Base-by-base conservation (phyloP, 2,797 vertebrate genomes). In the Acanthurus leucopareius region DNA sequence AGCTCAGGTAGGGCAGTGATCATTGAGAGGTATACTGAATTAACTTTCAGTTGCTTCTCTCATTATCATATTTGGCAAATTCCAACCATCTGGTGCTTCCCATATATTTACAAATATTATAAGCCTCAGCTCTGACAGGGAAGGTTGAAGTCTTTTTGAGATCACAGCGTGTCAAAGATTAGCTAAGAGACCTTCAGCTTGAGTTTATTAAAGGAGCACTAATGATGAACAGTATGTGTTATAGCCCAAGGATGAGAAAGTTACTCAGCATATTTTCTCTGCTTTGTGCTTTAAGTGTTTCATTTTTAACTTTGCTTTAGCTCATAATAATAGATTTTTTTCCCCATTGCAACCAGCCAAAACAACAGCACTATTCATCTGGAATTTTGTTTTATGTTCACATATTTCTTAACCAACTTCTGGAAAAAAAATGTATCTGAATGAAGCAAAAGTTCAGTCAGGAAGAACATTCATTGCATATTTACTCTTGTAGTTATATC, bases 91-190 rank as follows among this genome's bases (percentile, higher is more conserved):
- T 93, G 91, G 79, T 52, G 19, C 82, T 69, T 11, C 75, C 52
- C 85, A 88, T 84, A 82, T 79, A 88, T 86, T 85, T 81, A 86
- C 88, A 90, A 88, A 75, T 79, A 82, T 90, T 83, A 89, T 61
- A 66, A 62, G 81, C 69, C 38, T 35, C 67, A 59, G 75, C 77
- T 77, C 69, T 82, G 88, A 87, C 84, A 85, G 65, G 13, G 66
- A 88, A 90, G 90, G 88, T 85, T 47, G 38, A 80, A 74, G 44
- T 57, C 45, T 56, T 67, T 75, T 73, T 49, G 61, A 45, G 69
- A 65, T 79, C 72, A 81, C 65, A 62, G 47, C 54, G 52, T 16
- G 45, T 60, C 49, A 59, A 81, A 80, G 69, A 85, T 71, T 48
- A 60, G 19, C 73, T 40, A 28, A 72, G 56, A 66, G 32, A 83